Evolutionary conservation across 2,113 vertebrate species (phyloP), one percentile per base, ranked within the genome.

Genomic region (Panthera leo): DNA sequence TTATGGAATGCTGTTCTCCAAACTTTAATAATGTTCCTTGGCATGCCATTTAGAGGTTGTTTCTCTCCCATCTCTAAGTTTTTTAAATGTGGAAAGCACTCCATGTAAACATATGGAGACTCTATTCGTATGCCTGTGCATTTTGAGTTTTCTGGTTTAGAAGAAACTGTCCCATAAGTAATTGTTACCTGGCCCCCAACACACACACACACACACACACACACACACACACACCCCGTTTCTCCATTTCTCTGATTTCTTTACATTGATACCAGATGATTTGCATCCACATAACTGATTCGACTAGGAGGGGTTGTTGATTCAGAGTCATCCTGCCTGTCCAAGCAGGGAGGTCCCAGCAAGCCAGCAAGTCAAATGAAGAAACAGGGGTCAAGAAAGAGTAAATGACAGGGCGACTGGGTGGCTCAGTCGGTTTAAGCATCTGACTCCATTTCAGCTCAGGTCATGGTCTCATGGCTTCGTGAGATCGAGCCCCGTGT

Each of bases 61-160:
- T 96, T 85, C 36, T 96, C 31, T 79, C 67, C 9, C 45, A n/a
- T 75, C 36, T 68, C 63, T 80, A 68, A 75, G 42, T 51, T 94
- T 48, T 55, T 65, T 68, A 36, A 86, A 89, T 67, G 31, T 78
- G 51, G 53, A 96, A 91, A 92, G 12, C 58, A 93, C 21, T 82
- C 15, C 65, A 67, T 14, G 19, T 31, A 83, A 75, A 82, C 55
- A 53, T 31, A 42, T 48, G 85, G 58, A 88, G 11, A 31, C 9
- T 9, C n/a, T 71, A 34, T 2, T 87, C 79, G 5, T 5, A 65
- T 51, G 36, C 6, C 21, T 67, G 71, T 85, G 34, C 61, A 18
- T 61, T 97, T 97, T 93, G 86, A 97, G 94, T 86, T 89, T 97
- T 91, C 89, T 90, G 34, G 4, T 80, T 84, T 96, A 94, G 87